Percentiles rank a stretch among this genome's conserved stretches.
These are phyloP conservation scores for Myoxocephalus aenaeus DNA, from an alignment of 2,797 vertebrate genomes.

Conservation along the genomic window DNA sequence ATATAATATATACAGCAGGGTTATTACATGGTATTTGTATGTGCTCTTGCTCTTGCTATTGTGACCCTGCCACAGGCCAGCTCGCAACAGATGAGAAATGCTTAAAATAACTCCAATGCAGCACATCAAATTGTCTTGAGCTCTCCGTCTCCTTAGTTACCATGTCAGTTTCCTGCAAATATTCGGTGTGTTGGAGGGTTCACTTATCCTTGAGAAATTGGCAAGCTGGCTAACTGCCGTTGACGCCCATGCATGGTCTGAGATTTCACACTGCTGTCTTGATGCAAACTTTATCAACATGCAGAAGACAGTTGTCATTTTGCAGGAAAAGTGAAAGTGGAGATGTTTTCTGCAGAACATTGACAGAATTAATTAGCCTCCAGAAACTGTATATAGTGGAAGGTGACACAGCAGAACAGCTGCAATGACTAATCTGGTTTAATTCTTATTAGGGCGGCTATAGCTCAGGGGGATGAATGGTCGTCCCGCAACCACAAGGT, in stretches of 20 bases:
- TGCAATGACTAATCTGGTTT: slow-evolving; percentile 62
- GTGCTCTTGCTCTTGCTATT: not conserved
- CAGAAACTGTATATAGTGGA: slow-evolving; percentile 45
- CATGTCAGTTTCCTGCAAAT: slow-evolving; percentile 32
- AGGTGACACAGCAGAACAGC: slow-evolving; percentile 66
- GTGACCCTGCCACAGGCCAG: not conserved
- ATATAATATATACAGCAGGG: not conserved
- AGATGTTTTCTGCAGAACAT: slow-evolving; percentile 50
- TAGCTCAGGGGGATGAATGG: no score
- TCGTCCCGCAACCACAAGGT: no score
- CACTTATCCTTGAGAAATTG: slow-evolving; percentile 36
- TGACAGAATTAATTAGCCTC: slow-evolving; percentile 70
- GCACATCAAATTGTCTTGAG: slow-evolving; percentile 19
- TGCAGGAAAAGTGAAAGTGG: slow-evolving; percentile 50
- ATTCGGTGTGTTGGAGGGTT: slow-evolving; percentile 21
- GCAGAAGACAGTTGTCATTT: slow-evolving; percentile 53
- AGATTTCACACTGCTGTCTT: slow-evolving; percentile 37
- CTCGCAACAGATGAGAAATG: slow-evolving; percentile 9
- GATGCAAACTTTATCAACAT: slow-evolving; percentile 53
- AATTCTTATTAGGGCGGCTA: no score
- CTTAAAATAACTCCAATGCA: slow-evolving; percentile 29
- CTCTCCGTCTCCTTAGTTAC: slow-evolving; percentile 24
- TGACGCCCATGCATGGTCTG: slow-evolving; percentile 21
- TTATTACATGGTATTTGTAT: not conserved
- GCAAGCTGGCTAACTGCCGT: slow-evolving; percentile 48